phyloP scores from a whole-genome alignment of 1,140 invertebrate species.

The Agrilus planipennis region DNA sequence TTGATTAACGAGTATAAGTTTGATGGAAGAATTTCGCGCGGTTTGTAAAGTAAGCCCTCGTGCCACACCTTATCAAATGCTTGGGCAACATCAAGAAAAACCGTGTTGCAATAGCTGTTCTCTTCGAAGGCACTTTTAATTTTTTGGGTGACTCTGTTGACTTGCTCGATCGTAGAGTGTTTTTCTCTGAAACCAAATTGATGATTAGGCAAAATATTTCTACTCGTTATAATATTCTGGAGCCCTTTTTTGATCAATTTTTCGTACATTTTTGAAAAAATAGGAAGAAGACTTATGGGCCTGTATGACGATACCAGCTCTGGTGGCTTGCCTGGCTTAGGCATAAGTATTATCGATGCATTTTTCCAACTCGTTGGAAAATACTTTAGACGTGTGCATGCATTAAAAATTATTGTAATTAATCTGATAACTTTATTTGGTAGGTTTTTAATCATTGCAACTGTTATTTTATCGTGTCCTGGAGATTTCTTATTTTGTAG shows the following conservation, averaged over 20 bases:
- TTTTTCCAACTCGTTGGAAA: slow-evolving; percentile 24
- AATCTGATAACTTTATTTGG: neutral
- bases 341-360: slow-evolving; percentile 25
- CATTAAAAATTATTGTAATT: slow-evolving; percentile 6
- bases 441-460: neutral
- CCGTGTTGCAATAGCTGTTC: slow-evolving; percentile 22
- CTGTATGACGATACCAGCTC: slow-evolving; percentile 13
- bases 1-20: slow-evolving; percentile 4
- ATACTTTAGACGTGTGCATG: neutral
- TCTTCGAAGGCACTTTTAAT: slow-evolving; percentile 15
- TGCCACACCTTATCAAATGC: slow-evolving; percentile 17
- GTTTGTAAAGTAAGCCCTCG: slow-evolving; percentile 24
- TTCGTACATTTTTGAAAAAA: slow-evolving; percentile 25
- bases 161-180: slow-evolving; percentile 22
- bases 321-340: slow-evolving; percentile 19
- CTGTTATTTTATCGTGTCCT: neutral
- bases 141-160: slow-evolving; percentile 13
- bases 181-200: slow-evolving; percentile 11
- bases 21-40: slow-evolving; percentile 10
- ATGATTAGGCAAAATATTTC: slow-evolving; percentile 13
- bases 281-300: slow-evolving; percentile 26
- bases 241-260: slow-evolving; percentile 22
- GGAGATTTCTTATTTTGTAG: slow-evolving; percentile 1
- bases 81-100: slow-evolving; percentile 26
- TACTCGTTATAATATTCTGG: slow-evolving; percentile 10